Base-by-base conservation (phyloP, 1,140 invertebrate genomes). In the Pomacea maculata region DNA sequence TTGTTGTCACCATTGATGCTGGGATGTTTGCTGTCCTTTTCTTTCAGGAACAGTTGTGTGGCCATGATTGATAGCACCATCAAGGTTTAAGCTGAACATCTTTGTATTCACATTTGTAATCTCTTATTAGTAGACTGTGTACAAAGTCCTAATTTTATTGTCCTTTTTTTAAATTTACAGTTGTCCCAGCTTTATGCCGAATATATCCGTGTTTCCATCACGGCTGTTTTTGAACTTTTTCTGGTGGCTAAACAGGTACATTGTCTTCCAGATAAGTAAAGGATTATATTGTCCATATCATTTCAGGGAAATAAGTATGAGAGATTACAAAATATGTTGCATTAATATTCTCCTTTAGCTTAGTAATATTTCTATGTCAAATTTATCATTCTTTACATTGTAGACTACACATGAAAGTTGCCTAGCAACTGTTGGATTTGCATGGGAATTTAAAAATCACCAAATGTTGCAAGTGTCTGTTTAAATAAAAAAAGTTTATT, bases 181-280 rank as follows among this genome's bases (percentile, higher is more conserved):
- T 11, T 80, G 34, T 70, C 67, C 11, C 76, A 78, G 45, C 29
- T 78, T 63, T 45, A 70, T 34, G 57, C 75, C 14, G 88, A 91
- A n/a, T 90, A 87, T 81, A 88, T 86, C 10, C 84, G 86, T 63
- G 83, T 80, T n/a, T 82, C 87, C 45, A 85, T 87, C 17, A 72
- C 81, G n/a, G 83, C 87, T 17, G 85, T 90, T 19, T 91, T 88
- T 86, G 90, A 91, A 78, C 80, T 91, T 9, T 86, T 90, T 64
- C 83, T 90, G 12, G 87, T 91, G 83, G 90, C 88, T 9, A 84
- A 87, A 80, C 88, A 90, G 85, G 88, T 88, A 72, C 57, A 61
- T 11, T 61, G 11, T 61, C 11, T 61, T 61, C 34, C 29, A 54
- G 34, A 34, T 25, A 17, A 19, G 17, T 17, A 8, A 73, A 73